Conservation (phyloP, 2,888 invertebrate genomes). For the Diplazon laetatorius region DNA sequence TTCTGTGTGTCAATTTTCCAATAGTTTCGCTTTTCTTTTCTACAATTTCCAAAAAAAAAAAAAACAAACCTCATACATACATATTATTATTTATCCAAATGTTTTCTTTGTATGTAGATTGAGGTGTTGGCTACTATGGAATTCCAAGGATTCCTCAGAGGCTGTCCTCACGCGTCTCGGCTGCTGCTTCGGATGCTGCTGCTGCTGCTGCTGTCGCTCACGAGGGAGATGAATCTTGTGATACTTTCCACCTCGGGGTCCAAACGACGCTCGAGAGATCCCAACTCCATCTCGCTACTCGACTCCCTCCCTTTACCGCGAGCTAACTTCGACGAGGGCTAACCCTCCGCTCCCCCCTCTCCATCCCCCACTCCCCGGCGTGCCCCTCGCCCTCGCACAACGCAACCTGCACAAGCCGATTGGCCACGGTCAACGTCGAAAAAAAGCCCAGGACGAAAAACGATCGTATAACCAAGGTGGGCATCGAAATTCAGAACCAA, state of each 20-base stretch:
- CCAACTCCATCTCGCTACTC: conserved; percentile 10
- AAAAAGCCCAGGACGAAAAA: conserved; percentile 57
- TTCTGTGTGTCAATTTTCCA: not conserved
- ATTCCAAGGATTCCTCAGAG: conserved; percentile 61
- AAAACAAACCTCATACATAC: too few relatives aligned
- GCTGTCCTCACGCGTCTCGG: conserved; percentile 50
- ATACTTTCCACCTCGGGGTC: conserved; percentile 62
- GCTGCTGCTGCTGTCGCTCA: conserved; percentile 30
- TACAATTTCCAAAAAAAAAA: conserved; percentile 8
- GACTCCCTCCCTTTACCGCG: conserved; percentile 16
- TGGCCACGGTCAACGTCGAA: conserved; percentile 50
- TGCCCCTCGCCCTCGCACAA: too few relatives aligned
- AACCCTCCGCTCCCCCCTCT: too few relatives aligned
- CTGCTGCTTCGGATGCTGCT: conserved; percentile 17
- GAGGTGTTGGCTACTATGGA: conserved; percentile 58
- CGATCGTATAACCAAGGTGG: too few relatives aligned
- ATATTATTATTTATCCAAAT: conserved; percentile 39
- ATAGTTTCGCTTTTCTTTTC: conserved; percentile 3
- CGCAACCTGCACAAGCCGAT: conserved; percentile 52
- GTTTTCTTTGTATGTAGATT: conserved; percentile 60
- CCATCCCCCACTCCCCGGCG: too few relatives aligned
- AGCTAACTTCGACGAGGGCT: conserved; percentile 30
- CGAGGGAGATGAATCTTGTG: conserved; percentile 53
- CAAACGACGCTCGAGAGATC: conserved; percentile 39
- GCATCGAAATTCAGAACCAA: too few relatives aligned